Evolutionary conservation across 2,888 invertebrate species (phyloP), one percentile per base, ranked within the genome.

Genomic region (Drosophila sordidula): DNA sequence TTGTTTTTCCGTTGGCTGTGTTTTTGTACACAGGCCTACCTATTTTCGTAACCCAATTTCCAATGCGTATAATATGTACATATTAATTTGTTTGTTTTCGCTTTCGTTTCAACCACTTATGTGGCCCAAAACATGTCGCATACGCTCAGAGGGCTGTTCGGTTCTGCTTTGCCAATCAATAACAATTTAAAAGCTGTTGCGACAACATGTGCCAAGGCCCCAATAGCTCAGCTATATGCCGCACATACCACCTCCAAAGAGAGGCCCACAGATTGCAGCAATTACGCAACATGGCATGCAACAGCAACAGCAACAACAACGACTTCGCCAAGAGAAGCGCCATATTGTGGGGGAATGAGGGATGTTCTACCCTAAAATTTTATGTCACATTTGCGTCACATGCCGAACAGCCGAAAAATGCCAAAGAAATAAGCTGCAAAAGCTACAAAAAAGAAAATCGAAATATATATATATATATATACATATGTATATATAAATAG

Each of bases 121-220:
- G 18, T 11, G 46, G 42, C 56, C 16, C 56, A 63, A 75, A 72
- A 75, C 66, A 75, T 79, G 69, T 76, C 69, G 45, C 69, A 78
- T 55, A 70, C 63, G 47, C 38, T 42, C 36, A 49, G 45, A 42
- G 51, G 46, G 57, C 45, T 50, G 44, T 32, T 57, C 38, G 49
- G 36, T 42, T 55, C 46, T 51, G 71, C 50, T 62, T 65, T 71
- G 70, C 77, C 88, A 84, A 84, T 84, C 83, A 84, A 84, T 84
- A 88, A 80, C 80, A 86, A 88, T 84, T 84, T 88, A 84, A 88
- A 84, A 84, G 88, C 83, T 86, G 87, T 88, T 88, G 66, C 67
- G 71, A 88, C 88, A 84, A 75, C 88, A 83, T 83, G 88, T 82
- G 88, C 58, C 77, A 66, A 59, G 59, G 52, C 64, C 55, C 61